Conservation (phyloP, 1,140 invertebrate genomes). For the Teleopsis dalmanni region DNA sequence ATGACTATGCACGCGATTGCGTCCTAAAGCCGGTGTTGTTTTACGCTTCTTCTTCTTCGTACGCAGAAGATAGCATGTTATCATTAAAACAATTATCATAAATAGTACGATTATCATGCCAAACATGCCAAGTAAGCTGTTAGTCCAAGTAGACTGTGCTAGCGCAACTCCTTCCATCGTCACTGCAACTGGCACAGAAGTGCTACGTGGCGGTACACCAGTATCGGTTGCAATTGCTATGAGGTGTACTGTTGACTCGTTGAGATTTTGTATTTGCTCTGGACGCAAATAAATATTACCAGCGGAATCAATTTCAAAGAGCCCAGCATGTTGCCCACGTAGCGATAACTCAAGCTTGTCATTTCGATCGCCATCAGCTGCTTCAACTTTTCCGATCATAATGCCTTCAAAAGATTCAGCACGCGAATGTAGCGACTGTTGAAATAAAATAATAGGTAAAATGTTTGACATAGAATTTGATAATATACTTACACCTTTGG, state of each 20-base stretch:
- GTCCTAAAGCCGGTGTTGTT: slow-evolving; percentile 19
- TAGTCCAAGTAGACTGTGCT: slow-evolving; percentile 32
- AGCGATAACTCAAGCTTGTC: slow-evolving; percentile 64
- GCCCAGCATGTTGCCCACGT: slow-evolving; percentile 59
- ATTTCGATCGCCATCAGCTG: slow-evolving; percentile 69
- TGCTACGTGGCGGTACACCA: slow-evolving; percentile 37
- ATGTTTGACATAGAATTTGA: not conserved
- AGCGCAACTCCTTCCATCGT: slow-evolving; percentile 37
- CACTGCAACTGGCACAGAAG: slow-evolving; percentile 38
- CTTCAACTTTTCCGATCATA: slow-evolving; percentile 61
- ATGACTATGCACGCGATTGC: slow-evolving; percentile 41
- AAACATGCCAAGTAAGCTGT: slow-evolving; percentile 36
- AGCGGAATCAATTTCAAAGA: slow-evolving; percentile 49
- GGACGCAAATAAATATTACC: slow-evolving; percentile 49
- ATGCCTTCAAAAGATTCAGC: slow-evolving; percentile 34
- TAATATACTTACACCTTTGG: slow-evolving; percentile 35
- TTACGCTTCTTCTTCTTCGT: slow-evolving; percentile 33
- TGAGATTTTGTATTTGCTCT: slow-evolving; percentile 43
- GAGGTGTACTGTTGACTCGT: slow-evolving; percentile 57
- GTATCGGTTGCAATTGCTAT: slow-evolving; percentile 74
- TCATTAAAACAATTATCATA: slow-evolving; percentile 32
- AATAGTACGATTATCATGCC: slow-evolving; percentile 35
- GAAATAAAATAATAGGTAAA: slow-evolving; percentile 5
- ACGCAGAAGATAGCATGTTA: slow-evolving; percentile 38
- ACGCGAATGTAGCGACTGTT: slow-evolving; percentile 31